Conservation (phyloP, 2,888 invertebrate species). For the Colletes collaris region DNA sequence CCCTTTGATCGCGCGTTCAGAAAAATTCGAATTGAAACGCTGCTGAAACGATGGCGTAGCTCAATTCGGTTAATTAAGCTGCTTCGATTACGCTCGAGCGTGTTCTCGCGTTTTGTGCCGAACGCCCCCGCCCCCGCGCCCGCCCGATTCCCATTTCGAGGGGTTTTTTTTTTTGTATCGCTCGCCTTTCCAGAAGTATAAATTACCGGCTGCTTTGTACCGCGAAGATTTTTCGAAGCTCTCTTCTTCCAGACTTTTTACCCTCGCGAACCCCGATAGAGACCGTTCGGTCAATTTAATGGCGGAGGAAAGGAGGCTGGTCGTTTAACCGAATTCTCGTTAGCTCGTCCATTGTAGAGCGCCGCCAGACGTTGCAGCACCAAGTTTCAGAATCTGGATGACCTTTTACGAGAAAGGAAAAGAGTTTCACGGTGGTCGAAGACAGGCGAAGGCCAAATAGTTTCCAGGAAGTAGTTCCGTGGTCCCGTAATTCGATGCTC, state of each 20-base stretch:
- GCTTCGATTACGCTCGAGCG: conserved; percentile 22
- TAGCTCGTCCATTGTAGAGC: conserved; percentile 32
- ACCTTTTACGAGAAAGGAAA: conserved; percentile 9
- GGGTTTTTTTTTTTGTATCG: too few relatives aligned
- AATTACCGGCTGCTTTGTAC: too few relatives aligned
- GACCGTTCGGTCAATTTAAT: conserved; percentile 36
- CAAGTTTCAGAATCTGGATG: conserved; percentile 2
- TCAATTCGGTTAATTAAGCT: conserved; percentile 40
- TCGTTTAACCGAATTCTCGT: conserved; percentile 34
- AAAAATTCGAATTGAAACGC: conserved; percentile 35
- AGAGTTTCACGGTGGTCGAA: conserved; percentile 4
- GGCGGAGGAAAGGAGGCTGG: conserved; percentile 2
- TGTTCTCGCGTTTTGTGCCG: neutral
- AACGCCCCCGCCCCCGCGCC: too few relatives aligned
- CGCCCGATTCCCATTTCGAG: too few relatives aligned
- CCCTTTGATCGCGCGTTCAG: conserved; percentile 27
- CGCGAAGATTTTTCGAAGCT: neutral
- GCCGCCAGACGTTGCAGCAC: conserved; percentile 20
- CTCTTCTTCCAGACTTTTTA: conserved; percentile 12
- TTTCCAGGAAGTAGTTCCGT: conserved; percentile 25
- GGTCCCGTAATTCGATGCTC: conserved; percentile 34
- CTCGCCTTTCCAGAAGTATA: too few relatives aligned
- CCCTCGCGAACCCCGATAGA: neutral
- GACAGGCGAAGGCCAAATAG: conserved; percentile 19
- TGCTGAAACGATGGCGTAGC: neutral